These are phyloP conservation scores for Cenopis cana DNA, from an alignment of 2,888 invertebrate species.

Conservation along the genomic window DNA sequence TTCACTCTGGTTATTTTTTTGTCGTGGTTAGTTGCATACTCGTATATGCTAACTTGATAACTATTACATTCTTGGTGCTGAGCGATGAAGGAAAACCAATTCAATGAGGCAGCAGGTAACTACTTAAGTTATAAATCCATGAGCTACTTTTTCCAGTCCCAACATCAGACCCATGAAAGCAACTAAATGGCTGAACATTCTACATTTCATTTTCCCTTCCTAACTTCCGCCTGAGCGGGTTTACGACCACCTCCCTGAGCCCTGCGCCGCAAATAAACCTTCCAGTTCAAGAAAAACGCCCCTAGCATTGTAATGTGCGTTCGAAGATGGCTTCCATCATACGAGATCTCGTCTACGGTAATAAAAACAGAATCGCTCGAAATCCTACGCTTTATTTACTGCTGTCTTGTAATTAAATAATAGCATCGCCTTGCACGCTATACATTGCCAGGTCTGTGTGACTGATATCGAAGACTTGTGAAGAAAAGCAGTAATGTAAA, in stretches of 20 bases:
- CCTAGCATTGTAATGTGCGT: constrained; percentile 28
- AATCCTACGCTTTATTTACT: constrained; percentile 35
- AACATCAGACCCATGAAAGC: too few species aligned
- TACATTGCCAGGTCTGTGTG: background rate
- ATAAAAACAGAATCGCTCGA: constrained; percentile 36
- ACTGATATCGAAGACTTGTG: background rate
- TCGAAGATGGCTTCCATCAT: constrained; percentile 27
- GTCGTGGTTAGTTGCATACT: too few species aligned
- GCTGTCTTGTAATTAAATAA: constrained; percentile 31
- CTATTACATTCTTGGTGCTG: too few species aligned
- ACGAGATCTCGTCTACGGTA: constrained; percentile 6
- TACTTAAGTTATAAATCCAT: too few species aligned
- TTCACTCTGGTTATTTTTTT: background rate
- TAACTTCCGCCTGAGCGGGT: constrained; percentile 22
- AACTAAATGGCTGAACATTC: too few species aligned
- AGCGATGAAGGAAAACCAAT: too few species aligned
- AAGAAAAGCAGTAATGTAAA: background rate
- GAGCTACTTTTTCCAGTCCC: too few species aligned
- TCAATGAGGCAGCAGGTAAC: too few species aligned
- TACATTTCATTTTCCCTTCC: background rate
- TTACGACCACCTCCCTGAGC: constrained; percentile 16
- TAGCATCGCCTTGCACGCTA: background rate
- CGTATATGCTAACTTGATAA: too few species aligned
- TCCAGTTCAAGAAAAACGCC: constrained; percentile 14
- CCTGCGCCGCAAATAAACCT: constrained; percentile 14